Base-by-base conservation (phyloP, 2,797 vertebrate genomes). In the Sternarchorhynchus goeldii region DNA sequence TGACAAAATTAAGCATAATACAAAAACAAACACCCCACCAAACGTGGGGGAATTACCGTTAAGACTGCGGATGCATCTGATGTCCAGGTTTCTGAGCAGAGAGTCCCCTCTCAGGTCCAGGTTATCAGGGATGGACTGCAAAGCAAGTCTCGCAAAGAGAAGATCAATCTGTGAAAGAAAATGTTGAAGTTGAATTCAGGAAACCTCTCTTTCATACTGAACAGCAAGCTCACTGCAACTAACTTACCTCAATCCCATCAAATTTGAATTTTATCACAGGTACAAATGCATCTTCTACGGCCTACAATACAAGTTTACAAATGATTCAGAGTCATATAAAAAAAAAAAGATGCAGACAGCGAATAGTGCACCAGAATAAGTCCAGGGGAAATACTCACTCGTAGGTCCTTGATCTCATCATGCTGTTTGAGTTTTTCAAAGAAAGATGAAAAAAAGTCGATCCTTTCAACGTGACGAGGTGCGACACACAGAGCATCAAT, bases 221-320 rank as follows among this genome's bases (percentile, higher is more conserved):
- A 76, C 5, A 62, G 62, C 55, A n/a, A 41, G 12, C 6, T 73
- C 2, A 2, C 25, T 17, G 14, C 6, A 50, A 32, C 8, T 18
- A 41, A 14, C 53, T 94, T 92, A 99, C 98, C 95, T 99, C 98
- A 86, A 98, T 97, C 78, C 95, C 95, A 83, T 97, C 94, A 93
- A 97, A 98, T 87, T 97, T 96, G 91, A 99, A 98, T 88, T 99
- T 99, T 84, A 99, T 94, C 89, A 99, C 97, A 0, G 98, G 98
- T 76, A 99, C 98, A 90, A 97, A 99, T 0, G 98, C 97, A 87
- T 99, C 97, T 87, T 98, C 97, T 18, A 99, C 96, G 87, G 97
- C 97, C 98, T 99, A 85, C 62, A 84, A 84, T 86, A 53, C 64
- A 76, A 73, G 68, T 8, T 8, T 7, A 8, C 14, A 75, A 0